Evolutionary conservation across 2,797 vertebrate genomes (phyloP).

Genomic region (Sarcophilus harrisii): DNA sequence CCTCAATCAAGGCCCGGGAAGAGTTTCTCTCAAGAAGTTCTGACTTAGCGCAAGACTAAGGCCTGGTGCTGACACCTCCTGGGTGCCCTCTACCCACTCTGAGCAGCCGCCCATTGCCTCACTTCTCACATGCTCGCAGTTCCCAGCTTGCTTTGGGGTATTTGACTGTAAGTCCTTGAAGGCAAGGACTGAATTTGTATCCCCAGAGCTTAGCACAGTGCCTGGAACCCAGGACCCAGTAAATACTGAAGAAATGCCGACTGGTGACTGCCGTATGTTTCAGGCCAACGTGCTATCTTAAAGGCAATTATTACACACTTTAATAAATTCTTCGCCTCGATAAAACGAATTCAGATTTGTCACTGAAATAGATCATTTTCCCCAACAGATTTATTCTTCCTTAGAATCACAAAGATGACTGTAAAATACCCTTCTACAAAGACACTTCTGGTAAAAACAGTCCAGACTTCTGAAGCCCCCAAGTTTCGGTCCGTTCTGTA

Average conservation of each 20-base stretch:
- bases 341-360: not conserved
- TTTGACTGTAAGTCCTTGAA: not conserved
- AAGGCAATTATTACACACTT: not conserved
- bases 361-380: not conserved
- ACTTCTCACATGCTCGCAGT: not conserved
- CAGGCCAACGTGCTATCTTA: not conserved
- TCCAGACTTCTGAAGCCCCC: not conserved
- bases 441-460: no score
- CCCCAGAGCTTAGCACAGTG: not conserved
- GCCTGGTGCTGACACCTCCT: not conserved
- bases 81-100: not conserved
- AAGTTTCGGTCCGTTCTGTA: not conserved
- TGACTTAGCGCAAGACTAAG: not conserved
- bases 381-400: not conserved
- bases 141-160: not conserved
- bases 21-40: not conserved
- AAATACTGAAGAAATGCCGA: not conserved
- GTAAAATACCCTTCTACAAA: not conserved
- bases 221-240: not conserved
- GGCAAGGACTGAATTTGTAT: not conserved
- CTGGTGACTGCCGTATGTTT: not conserved
- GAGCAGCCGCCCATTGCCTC: not conserved
- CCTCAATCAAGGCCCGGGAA: not conserved
- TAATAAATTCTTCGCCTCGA: not conserved
- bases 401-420: not conserved